Evolutionary conservation across 2,888 invertebrate genomes (phyloP), one percentile per base, ranked within the genome.

Genomic region (Schizotus pectinicornis): DNA sequence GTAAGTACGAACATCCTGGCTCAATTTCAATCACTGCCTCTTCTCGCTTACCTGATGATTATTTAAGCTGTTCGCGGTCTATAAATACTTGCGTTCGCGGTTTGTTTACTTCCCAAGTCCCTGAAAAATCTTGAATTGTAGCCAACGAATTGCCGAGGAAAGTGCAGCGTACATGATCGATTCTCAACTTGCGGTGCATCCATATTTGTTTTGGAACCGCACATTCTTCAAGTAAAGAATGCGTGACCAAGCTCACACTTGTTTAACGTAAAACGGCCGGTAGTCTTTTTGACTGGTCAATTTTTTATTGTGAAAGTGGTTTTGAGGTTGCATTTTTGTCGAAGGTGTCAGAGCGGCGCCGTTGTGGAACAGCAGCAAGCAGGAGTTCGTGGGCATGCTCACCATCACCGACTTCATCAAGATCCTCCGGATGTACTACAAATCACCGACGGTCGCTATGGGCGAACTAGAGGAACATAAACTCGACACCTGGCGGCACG

Each of bases 381-480:
- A 98, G 80, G 87, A 90, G 79, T 97, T 95, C 82, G 92, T 98
- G 63, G 99, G 98, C 69, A 98, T 99, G 97, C 85, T 99, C 71
- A 98, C 98, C 66, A 98, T 99, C 74, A 98, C 99, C 51, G 98
- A 99, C 82, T 99, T 99, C 81, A 99, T 99, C 75, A 94, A 96
- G 82, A 98, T 98, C 74, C 86, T 99, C 71, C 92, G 95, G 81
- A 96, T 95, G 89, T 97, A 97, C 85, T 97, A 98, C 83, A 95
- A 92, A 75, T 94, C 95, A 73, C 94, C 94, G 51, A 85, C 90
- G 71, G 92, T 92, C 56, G 88, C 92, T 69, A 97, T 98, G 93
- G 96, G 96, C 72, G 96, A 98, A 81, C 82, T 98, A 69, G 98
- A 98, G 79, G 97, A 97, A 79, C 98, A 98, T 80, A 93, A 95